Evolutionary conservation across 2,113 vertebrate genomes (phyloP).

Genomic region (Megaptera novaeangliae): DNA sequence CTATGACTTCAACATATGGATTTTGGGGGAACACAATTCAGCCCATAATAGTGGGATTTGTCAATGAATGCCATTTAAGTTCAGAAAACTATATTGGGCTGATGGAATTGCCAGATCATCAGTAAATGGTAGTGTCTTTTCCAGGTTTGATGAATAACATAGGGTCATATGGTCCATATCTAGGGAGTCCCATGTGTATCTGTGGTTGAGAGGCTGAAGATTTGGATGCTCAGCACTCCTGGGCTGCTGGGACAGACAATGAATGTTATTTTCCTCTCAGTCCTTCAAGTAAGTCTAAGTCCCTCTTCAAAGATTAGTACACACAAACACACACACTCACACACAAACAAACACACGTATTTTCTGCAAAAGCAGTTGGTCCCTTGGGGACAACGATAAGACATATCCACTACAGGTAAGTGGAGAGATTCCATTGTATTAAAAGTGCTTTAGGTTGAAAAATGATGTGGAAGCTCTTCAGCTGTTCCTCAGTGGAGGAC

Average conservation of each 20-base stretch:
- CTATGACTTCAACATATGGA: background rate
- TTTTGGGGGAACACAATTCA: background rate
- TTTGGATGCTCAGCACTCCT: background rate
- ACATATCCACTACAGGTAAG: background rate
- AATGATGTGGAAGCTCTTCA: background rate
- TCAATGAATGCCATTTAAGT: background rate
- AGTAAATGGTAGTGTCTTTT: background rate
- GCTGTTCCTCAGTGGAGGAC: background rate
- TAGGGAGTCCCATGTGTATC: background rate
- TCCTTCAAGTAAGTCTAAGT: background rate
- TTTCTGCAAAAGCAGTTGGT: background rate
- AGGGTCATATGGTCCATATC: background rate
- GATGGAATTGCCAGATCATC: background rate
- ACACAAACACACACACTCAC: background rate
- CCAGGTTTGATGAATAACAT: background rate
- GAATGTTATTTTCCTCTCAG: background rate
- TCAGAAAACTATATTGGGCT: background rate
- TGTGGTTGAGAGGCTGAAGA: background rate
- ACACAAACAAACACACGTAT: background rate
- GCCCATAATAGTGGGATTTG: background rate
- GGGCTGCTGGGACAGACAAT: background rate
- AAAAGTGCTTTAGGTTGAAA: background rate
- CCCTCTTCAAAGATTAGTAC: background rate
- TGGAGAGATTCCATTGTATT: background rate
- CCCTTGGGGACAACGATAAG: background rate